Base-by-base conservation (phyloP, 2,797 vertebrate genomes). In the Lepilemur septentrionalis region DNA sequence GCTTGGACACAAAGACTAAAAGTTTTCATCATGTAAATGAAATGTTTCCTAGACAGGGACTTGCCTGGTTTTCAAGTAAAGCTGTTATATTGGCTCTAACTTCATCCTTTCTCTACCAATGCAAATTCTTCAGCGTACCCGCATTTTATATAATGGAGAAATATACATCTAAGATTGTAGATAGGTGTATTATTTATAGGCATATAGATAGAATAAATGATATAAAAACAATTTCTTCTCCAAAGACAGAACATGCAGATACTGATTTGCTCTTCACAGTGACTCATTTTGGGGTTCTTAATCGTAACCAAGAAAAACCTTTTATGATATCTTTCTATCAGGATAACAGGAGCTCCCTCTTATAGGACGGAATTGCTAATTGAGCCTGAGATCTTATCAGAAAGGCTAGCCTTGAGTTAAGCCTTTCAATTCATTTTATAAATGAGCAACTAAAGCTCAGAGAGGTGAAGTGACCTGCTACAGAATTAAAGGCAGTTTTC, bases 11-110 rank as follows among this genome's bases (percentile, higher is more conserved):
- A 63, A 81, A 97, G n/a, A 43, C 57, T 52, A 46, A 93, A 83
- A 41, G 63, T 73, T 91, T 96, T 95, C 63, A 76, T 65, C 41
- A 57, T 59, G 18, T 83, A 92, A 61, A 41, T 67, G 46, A 90
- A 83, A 83, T 80, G 20, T 94, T 93, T 95, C 43, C 63, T 92
- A 82, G 17, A 25, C 22, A 90, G 32, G 4, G 30, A 41, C 91
- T 94, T 86, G 67, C 75, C 41, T 35, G 4, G 20, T 87, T 96
- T 59, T 48, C 43, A 85, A 12, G 25, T 86, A 67, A 84, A 86
- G 7, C 61, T 91, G 11, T 82, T 78, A n/a, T 25, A 8, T 38
- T 91, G 57, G 76, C 65, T 87, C 67, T 52, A 22, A 52, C 12
- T 57, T 80, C 91, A 63, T 59, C 48, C 67, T 55, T 93, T 89